Percentiles rank a stretch among this genome's conserved stretches.
phyloP scores from a whole-genome alignment of 2,888 invertebrate species.

The Lepidochitona cinerea region DNA sequence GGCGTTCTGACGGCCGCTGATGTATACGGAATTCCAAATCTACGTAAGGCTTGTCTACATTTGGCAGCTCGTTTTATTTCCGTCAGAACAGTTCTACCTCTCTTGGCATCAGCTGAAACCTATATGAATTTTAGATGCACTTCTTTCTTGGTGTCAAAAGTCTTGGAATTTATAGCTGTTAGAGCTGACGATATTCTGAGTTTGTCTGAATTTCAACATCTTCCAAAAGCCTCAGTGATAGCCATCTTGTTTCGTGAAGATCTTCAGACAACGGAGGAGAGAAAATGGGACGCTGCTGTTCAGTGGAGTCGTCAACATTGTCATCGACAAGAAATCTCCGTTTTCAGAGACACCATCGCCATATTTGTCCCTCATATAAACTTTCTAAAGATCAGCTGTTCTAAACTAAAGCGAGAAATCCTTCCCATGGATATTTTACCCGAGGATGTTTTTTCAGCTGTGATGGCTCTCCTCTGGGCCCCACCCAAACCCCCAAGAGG shows the following conservation, averaged over 20 bases:
- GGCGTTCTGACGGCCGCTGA: background rate
- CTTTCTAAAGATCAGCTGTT: background rate
- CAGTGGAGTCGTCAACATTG: constrained; percentile 1
- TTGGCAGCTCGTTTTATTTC: background rate
- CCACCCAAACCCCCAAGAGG: background rate
- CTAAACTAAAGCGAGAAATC: background rate
- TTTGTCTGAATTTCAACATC: background rate
- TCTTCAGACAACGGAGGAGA: constrained; percentile 4
- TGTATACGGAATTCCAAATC: background rate
- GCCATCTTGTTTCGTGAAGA: background rate
- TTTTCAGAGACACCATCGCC: background rate
- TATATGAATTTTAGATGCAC: background rate
- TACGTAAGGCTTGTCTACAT: background rate
- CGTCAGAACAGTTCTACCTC: background rate
- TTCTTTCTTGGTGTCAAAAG: background rate
- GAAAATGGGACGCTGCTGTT: constrained; percentile 4
- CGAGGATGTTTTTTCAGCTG: background rate
- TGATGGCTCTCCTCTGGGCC: background rate
- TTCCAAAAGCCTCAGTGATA: background rate
- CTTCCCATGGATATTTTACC: background rate
- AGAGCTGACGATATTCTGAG: background rate
- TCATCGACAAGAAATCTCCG: background rate
- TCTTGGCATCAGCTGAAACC: background rate
- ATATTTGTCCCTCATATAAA: background rate
- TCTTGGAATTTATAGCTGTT: background rate